Evolutionary conservation across 2,113 vertebrate genomes (phyloP), one percentile per base, ranked within the genome.

Genomic region (Pheucticus melanocephalus): DNA sequence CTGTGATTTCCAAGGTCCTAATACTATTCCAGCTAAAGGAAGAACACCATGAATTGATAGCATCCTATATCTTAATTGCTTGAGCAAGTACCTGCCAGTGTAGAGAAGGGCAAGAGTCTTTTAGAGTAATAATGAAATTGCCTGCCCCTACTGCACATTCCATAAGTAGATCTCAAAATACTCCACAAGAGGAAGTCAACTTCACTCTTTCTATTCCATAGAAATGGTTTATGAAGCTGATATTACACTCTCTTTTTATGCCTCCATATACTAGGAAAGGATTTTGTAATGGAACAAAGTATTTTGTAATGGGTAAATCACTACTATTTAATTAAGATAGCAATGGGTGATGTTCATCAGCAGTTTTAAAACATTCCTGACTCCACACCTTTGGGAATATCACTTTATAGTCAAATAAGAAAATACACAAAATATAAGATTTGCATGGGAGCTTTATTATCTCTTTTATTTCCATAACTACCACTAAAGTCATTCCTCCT

Each of bases 361-460:
- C 71, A 92, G 68, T 88, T 91, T 94, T 63, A 80, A 90, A 91
- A 86, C 50, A 92, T 37, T 25, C 47, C 51, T 66, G 59, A 81
- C 66, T 82, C 54, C 47, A 88, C 47, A 77, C 54, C 63, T 94
- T 87, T 79, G 70, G 54, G 84, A 90, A 80, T 91, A 93, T 40
- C 59, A 85, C 54, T 91, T 85, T 83, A 73, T 28, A 90, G 68
- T 88, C 42, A 80, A 88, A 80, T 63, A 91, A 70, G 60, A 78
- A 90, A 94, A 89, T 48, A 82, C n/a, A 84, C 25, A 82, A 86
- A 95, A n/a, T 35, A 10, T 84, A 85, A 88, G 59, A 94, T 88
- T 88, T 95, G 87, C 71, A 80, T 86, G 54, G 44, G 42, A 92
- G 87, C 33, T 95, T 95, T 92, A 90, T 61, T 69, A 19, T 91